Conservation (phyloP, 2,113 vertebrate species). For the Stercorarius parasiticus region DNA sequence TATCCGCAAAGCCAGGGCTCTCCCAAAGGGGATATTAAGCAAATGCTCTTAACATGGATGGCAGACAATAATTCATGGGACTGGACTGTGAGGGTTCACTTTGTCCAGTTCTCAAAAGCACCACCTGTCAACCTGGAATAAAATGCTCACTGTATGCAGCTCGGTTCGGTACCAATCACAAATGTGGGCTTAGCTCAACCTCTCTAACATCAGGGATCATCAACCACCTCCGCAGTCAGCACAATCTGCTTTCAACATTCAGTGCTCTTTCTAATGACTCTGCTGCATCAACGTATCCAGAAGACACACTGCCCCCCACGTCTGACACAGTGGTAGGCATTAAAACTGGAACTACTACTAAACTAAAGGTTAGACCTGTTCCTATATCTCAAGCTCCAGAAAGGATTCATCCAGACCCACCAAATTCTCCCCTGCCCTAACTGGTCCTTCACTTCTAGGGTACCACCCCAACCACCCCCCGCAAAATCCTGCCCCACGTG, state of each 20-base stretch:
- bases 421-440: not conserved
- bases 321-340: not conserved
- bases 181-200: not conserved
- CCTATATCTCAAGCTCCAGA: not conserved
- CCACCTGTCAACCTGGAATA: not conserved
- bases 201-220: not conserved
- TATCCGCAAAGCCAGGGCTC: not conserved
- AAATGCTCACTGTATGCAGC: not conserved
- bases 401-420: not conserved
- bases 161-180: accelerated
- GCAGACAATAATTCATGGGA: not conserved
- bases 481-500: accelerated
- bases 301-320: accelerated
- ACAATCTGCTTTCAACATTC: not conserved
- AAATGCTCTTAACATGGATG: not conserved
- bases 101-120: not conserved
- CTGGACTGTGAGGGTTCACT: not conserved
- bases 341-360: not conserved
- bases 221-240: not conserved
- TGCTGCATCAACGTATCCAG: not conserved
- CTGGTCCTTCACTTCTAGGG: not conserved
- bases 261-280: not conserved
- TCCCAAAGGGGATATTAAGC: not conserved
- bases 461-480: not conserved
- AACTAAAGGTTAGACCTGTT: not conserved